Evolutionary conservation across 2,113 vertebrate species (phyloP).

Genomic region (Dasyurus viverrinus): DNA sequence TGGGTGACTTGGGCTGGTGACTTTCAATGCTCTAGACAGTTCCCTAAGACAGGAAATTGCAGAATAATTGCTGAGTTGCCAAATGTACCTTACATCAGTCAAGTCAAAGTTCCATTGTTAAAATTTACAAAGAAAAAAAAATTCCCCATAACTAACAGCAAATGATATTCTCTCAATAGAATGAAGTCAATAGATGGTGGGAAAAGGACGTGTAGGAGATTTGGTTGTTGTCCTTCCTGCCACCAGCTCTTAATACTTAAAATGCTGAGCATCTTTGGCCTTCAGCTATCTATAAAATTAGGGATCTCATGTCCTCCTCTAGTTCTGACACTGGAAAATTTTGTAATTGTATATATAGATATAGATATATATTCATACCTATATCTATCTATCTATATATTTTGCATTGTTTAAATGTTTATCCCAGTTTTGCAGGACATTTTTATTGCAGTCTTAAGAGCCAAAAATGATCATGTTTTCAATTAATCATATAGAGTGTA

Average conservation of each 20-base stretch:
- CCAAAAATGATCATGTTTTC: neutral
- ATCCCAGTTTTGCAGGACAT: neutral
- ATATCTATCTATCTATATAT: neutral
- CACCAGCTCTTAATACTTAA: neutral
- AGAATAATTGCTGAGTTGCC: neutral
- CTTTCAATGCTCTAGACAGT: neutral
- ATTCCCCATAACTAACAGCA: neutral
- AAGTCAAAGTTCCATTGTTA: neutral
- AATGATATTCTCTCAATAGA: neutral
- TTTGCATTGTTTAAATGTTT: neutral
- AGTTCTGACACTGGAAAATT: neutral
- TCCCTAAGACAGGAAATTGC: neutral
- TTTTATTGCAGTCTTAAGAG: neutral
- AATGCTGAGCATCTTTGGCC: neutral
- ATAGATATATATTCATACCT: too few relatives aligned
- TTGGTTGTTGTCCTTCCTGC: fast-evolving
- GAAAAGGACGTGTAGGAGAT: neutral
- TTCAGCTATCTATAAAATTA: neutral
- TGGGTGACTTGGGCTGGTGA: neutral
- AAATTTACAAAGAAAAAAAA: neutral
- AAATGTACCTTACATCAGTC: neutral
- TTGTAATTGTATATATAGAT: neutral
- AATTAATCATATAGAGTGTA: fast-evolving
- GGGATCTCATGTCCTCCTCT: neutral
- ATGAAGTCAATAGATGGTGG: neutral